These are phyloP conservation scores for Lepidonotus clava DNA, from an alignment of 2,888 invertebrate species.

Conservation along the genomic window DNA sequence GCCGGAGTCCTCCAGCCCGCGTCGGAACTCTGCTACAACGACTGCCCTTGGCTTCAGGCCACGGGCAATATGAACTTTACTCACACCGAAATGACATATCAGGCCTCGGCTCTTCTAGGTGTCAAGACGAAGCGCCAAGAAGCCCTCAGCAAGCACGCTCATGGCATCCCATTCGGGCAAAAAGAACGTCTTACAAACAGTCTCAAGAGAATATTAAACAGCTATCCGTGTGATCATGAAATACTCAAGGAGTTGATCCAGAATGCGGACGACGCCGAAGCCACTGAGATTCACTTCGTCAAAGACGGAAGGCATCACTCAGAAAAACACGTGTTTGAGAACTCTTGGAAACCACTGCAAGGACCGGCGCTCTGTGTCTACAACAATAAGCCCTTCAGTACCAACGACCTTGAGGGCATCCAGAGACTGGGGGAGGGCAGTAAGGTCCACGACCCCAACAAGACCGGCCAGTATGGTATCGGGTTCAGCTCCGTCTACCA, in stretches of 20 bases:
- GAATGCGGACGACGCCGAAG: constrained; percentile 67
- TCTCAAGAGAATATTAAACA: constrained; percentile 69
- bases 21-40: constrained; percentile 70
- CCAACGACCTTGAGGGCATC: constrained; percentile 74
- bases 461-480: constrained; percentile 77
- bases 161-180: constrained; percentile 72
- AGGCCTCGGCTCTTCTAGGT: constrained; percentile 65
- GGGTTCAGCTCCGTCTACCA: constrained; percentile 78
- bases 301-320: constrained; percentile 68
- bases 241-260: constrained; percentile 75
- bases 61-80: constrained; percentile 61
- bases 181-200: constrained; percentile 71
- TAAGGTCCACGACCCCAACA: constrained; percentile 72
- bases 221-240: constrained; percentile 71
- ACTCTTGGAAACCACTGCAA: constrained; percentile 70
- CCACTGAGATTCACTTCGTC: constrained; percentile 74
- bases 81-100: constrained; percentile 65
- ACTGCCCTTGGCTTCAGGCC: constrained; percentile 64
- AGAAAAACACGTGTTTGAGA: constrained; percentile 65
- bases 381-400: constrained; percentile 74
- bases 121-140: constrained; percentile 64
- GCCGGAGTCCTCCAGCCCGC: constrained; percentile 64
- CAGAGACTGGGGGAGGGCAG: constrained; percentile 75
- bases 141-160: constrained; percentile 60
- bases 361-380: constrained; percentile 77